Evolutionary conservation across 1,140 invertebrate species (phyloP), one percentile per base, ranked within the genome.

Genomic region (Colletes latitarsis): DNA sequence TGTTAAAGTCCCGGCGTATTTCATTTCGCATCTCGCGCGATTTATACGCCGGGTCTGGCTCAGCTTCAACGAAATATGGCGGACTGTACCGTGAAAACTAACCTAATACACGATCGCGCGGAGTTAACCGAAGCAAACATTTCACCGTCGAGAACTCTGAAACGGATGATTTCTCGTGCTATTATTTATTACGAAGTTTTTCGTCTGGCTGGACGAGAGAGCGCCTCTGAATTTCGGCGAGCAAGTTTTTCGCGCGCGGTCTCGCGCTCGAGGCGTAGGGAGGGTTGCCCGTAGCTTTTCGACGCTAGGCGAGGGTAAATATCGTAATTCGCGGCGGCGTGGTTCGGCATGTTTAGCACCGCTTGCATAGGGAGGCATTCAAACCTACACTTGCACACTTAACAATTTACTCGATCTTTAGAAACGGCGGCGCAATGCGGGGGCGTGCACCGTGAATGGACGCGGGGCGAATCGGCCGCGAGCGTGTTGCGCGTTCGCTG

Each of bases 341-440:
- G 58, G 15, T 69, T 8, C 14, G 70, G 69, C 46, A 5, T 17
- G 69, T 64, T 77, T 46, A 64, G 70, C 6, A 39, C 60, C 60
- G 55, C 15, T 15, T 8, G 49, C 21, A 57, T 17, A 43, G 58
- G 12, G 30, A 6, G 14, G 14, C 19, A 79, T 79, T 79, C 60
- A 79, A 3, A 19, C 68, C n/a, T 9, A 64, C 49, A 70, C 64
- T 58, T 12, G 77, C 19, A 39, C 77, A 66, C 69, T 79, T 79
- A 79, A 79, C 77, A 79, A 79, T 79, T 79, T 79, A 73, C 52
- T 46, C 49, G 77, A 64, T 64, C 70, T 64, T 79, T 79, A 79
- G 69, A 79, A 78, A 30, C 43, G 67, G 21, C 14, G 30, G 68
- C 46, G 43, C 46, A 39, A 30, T 17, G 30, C 43, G 43, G 41